Percentiles rank a stretch among this genome's conserved stretches.
Evolutionary conservation across 2,797 vertebrate species (phyloP).

Genomic region (Thamnophis elegans): DNA sequence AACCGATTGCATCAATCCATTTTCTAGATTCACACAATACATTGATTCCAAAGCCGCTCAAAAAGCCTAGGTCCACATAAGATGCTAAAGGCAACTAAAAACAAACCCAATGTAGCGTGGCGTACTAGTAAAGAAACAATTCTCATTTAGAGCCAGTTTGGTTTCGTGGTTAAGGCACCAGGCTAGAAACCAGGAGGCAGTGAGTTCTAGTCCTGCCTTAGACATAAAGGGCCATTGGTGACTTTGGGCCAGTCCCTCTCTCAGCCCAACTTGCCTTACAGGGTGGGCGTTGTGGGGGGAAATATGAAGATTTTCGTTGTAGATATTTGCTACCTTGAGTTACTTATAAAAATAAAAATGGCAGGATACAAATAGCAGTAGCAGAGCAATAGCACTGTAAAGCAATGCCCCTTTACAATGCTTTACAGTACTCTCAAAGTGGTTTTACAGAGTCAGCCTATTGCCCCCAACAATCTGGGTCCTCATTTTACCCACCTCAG

Average conservation of each 20-base stretch:
- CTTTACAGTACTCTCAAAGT: too few species aligned
- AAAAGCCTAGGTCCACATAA: background rate
- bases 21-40: background rate
- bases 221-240: background rate
- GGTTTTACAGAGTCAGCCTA: too few species aligned
- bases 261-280: background rate
- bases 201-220: background rate
- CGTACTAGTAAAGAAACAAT: background rate
- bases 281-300: background rate
- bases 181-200: background rate
- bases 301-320: background rate
- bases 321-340: background rate
- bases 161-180: background rate
- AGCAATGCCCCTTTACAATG: too few species aligned
- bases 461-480: too few species aligned
- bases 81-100: background rate
- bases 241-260: background rate
- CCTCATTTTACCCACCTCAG: too few species aligned
- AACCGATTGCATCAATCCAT: background rate
- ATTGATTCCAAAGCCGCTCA: background rate
- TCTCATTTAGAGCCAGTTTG: background rate
- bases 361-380: background rate
- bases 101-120: background rate
- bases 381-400: too few species aligned
- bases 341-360: background rate